Percentiles rank a stretch among this genome's conserved stretches.
Conservation (phyloP, 2,797 vertebrate species). For the Urocyon cinereoargenteus region DNA sequence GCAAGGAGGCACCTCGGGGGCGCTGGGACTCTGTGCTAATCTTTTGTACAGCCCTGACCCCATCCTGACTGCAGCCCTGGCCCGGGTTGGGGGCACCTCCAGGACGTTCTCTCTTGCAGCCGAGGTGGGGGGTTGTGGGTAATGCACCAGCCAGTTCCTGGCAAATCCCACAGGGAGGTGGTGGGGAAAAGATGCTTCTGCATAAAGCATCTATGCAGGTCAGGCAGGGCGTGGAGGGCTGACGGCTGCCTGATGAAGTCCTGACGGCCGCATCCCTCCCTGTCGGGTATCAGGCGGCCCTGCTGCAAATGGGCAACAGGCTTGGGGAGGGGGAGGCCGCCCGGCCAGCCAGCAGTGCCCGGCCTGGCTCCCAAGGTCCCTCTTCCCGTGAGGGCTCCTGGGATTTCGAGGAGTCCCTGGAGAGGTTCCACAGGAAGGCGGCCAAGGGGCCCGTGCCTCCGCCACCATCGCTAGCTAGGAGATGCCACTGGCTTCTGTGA, state of each 20-base stretch:
- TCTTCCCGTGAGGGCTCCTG: not conserved
- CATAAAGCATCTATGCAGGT: rapidly evolving
- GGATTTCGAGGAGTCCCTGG: not conserved
- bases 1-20: not conserved
- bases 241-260: rapidly evolving
- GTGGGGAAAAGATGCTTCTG: rapidly evolving
- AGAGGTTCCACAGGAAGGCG: not conserved
- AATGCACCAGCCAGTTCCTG: not conserved
- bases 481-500: not conserved
- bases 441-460: not conserved
- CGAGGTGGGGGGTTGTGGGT: not conserved
- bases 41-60: not conserved
- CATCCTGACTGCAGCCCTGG: not conserved
- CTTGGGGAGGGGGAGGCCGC: not conserved
- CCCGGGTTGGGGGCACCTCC: not conserved
- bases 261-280: not conserved
- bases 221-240: not conserved
- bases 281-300: rapidly evolving
- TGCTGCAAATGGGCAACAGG: not conserved
- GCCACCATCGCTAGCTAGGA: not conserved
- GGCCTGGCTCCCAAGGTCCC: not conserved
- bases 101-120: not conserved
- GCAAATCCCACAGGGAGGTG: not conserved
- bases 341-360: too few species aligned
- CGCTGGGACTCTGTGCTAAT: rapidly evolving